Base-by-base conservation (phyloP, 2,113 vertebrate genomes). In the Crotalus helleri region DNA sequence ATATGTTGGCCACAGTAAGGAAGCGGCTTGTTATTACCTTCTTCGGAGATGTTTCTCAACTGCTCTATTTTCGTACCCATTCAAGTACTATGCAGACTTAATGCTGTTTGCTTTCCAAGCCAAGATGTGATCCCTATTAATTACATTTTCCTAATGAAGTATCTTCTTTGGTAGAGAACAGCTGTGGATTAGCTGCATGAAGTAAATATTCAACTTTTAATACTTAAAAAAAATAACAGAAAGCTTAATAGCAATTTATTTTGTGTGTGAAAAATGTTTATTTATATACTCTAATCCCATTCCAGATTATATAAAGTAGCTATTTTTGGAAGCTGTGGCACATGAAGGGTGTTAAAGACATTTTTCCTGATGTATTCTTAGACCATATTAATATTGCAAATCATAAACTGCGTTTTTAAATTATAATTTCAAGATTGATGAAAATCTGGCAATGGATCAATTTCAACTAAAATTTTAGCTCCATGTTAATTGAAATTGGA, bases 121-220 rank as follows among this genome's bases (percentile, higher is more conserved):
- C 74, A 39, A 44, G 33, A 81, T 81, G 74, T 44, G 33, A 17
- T 81, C 74, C 74, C 7, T 81, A 81, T 81, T 44, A 81, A 81
- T 81, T 81, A 44, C 33, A 23, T 39, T 81, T 81, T 81, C 74
- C 33, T 44, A 81, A 81, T 7, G 7, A 81, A 81, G 74, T 81
- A 81, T 81, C 74, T 81, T 81, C 33, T 81, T 81, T 81, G 74
- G 17, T 44, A 81, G n/a, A 81, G 33, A 81, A 44, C 17, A 44
- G 19, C 92, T 93, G 88, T 7, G 1, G 89, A 57, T 86, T 91
- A 91, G 29, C 93, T 93, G 39, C 88, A 74, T 94, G 5, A 95
- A 96, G 93, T 88, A 96, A 96, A 96, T 92, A 93, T 92, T 93
- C 91, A 93, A 91, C 69, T 95, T 95, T 95, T 94, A 51, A 39